Evolutionary conservation across 2,113 vertebrate species (phyloP).

Genomic region (Datnioides undecimradiatus): DNA sequence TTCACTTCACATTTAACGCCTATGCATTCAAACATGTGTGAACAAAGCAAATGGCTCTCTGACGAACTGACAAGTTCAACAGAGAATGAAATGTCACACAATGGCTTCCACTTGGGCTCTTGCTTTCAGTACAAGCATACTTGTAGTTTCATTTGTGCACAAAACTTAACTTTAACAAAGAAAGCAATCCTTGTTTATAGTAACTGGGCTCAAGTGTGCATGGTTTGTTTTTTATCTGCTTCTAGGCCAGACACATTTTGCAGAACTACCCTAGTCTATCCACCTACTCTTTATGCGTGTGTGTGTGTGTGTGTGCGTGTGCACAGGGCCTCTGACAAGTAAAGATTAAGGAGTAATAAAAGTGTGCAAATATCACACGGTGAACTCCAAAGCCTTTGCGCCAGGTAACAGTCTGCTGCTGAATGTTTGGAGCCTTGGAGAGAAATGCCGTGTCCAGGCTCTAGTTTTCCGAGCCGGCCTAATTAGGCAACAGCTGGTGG

Average conservation of each 20-base stretch:
- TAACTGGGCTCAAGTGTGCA: background rate
- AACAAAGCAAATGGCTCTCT: background rate
- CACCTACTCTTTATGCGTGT: conserved; percentile 4
- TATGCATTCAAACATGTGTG: background rate
- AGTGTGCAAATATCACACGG: conserved; percentile 67
- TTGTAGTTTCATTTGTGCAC: background rate
- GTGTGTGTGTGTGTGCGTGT: background rate
- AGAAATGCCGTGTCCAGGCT: conserved; percentile 75
- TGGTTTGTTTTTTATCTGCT: background rate
- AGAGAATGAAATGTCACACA: background rate
- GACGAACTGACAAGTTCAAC: background rate
- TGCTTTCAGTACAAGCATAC: background rate
- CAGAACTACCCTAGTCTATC: background rate
- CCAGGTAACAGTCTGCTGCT: conserved; percentile 55
- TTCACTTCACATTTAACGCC: conserved; percentile 24
- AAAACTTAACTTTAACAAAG: background rate
- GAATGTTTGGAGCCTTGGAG: conserved; percentile 56
- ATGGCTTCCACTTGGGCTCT: background rate
- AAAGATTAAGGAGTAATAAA: background rate
- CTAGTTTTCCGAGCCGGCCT: conserved; percentile 48
- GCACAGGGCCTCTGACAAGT: conserved; percentile 17
- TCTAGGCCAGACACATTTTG: background rate
- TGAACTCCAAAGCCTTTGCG: conserved; percentile 53
- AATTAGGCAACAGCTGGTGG: conserved; percentile 53
- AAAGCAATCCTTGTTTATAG: background rate